phyloP scores from a whole-genome alignment of 1,140 invertebrate species.

The Aphaenogaster floridana region DNA sequence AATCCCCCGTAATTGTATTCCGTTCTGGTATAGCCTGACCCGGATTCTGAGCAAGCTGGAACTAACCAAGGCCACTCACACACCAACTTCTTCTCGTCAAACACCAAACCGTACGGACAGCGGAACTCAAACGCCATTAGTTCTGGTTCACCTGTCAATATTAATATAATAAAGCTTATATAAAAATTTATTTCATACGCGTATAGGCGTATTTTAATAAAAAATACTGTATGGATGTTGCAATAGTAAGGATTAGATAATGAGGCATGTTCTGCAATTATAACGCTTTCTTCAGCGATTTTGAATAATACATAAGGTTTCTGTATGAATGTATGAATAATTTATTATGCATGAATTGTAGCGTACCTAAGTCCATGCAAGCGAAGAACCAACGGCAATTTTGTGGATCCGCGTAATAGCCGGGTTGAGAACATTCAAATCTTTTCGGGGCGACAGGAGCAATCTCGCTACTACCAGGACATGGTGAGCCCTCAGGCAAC shows the following conservation, averaged over 20 bases:
- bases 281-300: slow-evolving; percentile 8
- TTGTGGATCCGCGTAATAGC: slow-evolving; percentile 93
- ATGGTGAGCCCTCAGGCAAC: slow-evolving; percentile 90
- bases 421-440: slow-evolving; percentile 89
- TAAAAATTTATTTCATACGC: neutral
- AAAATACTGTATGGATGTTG: neutral
- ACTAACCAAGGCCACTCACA: slow-evolving; percentile 95
- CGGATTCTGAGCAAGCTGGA: slow-evolving; percentile 88
- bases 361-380: slow-evolving; percentile 91
- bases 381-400: slow-evolving; percentile 96
- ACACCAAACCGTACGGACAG: slow-evolving; percentile 94
- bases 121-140: slow-evolving; percentile 93
- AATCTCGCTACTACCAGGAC: slow-evolving; percentile 92
- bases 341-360: slow-evolving; percentile 80
- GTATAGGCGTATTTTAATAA: neutral
- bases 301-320: neutral
- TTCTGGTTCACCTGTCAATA: slow-evolving; percentile 78
- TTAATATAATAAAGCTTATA: neutral
- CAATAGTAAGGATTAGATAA: neutral
- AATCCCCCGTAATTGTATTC: slow-evolving; percentile 62
- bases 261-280: neutral
- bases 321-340: neutral
- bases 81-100: slow-evolving; percentile 90
- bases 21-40: slow-evolving; percentile 51
- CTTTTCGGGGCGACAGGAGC: slow-evolving; percentile 90